Evolutionary conservation across 2,888 invertebrate species (phyloP).

Genomic region (Auanema sp.): DNA sequence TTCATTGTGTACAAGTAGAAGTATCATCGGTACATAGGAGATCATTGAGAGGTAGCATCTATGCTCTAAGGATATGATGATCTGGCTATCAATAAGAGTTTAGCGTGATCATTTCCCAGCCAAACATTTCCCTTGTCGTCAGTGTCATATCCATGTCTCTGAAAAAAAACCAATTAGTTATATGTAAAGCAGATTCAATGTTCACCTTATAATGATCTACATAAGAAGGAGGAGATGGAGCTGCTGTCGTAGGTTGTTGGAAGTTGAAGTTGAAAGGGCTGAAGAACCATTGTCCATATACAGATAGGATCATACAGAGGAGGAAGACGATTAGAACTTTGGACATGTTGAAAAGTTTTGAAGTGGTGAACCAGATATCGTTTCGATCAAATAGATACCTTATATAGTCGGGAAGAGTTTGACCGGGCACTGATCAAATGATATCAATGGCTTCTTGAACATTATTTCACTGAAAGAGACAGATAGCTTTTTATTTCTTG

Average conservation of each 20-base stretch:
- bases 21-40: too few relatives aligned
- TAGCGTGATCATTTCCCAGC: slow-evolving; percentile 11
- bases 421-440: too few relatives aligned
- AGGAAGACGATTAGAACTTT: not conserved
- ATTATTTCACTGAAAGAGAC: too few relatives aligned
- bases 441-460: too few relatives aligned
- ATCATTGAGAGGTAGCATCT: too few relatives aligned
- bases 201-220: slow-evolving; percentile 6
- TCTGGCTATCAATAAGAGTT: slow-evolving; percentile 7
- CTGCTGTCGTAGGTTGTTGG: slow-evolving; percentile 7
- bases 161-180: not conserved
- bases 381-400: too few relatives aligned
- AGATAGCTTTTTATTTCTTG: too few relatives aligned
- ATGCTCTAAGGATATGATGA: slow-evolving; percentile 3
- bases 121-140: slow-evolving; percentile 14
- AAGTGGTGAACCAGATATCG: not conserved
- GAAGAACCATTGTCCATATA: not conserved
- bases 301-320: not conserved
- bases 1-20: too few relatives aligned
- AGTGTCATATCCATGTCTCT: slow-evolving; percentile 9
- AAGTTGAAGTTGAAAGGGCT: not conserved
- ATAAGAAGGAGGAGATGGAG: not conserved
- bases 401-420: too few relatives aligned
- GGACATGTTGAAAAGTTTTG: not conserved
- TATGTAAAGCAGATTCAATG: not conserved